phyloP scores from a whole-genome alignment of 2,888 invertebrate species.

The Pheosia tremula region DNA sequence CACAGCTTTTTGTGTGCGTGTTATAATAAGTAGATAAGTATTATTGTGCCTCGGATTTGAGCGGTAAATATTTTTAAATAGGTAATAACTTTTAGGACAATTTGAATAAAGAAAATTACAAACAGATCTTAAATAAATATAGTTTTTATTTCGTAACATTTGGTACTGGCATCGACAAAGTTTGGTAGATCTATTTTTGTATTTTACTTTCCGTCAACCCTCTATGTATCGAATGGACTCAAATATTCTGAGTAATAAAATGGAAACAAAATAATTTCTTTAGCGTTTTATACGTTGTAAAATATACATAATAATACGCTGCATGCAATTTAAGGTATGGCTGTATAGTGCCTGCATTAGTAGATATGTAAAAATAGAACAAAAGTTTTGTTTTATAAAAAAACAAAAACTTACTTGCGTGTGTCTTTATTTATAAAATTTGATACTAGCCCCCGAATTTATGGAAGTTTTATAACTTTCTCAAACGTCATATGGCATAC shows the following conservation, averaged over 20 bases:
- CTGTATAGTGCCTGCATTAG: slow-evolving; percentile 14
- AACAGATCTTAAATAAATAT: not conserved
- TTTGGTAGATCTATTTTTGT: not conserved
- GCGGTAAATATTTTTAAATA: too few relatives aligned
- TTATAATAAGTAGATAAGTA: too few relatives aligned
- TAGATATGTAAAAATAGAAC: slow-evolving; percentile 4
- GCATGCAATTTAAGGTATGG: slow-evolving; percentile 15
- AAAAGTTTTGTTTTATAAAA: not conserved
- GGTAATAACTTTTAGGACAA: not conserved
- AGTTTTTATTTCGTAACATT: not conserved
- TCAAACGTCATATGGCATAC: too few relatives aligned
- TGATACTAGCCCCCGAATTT: too few relatives aligned
- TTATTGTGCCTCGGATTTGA: too few relatives aligned
- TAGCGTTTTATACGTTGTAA: slow-evolving; percentile 12
- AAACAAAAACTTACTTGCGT: too few relatives aligned
- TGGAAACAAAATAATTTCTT: slow-evolving; percentile 19
- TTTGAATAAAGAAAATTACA: slow-evolving; percentile 4
- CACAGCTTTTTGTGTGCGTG: too few relatives aligned
- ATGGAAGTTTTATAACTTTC: too few relatives aligned
- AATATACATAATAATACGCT: slow-evolving; percentile 13
- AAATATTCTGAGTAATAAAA: slow-evolving; percentile 8
- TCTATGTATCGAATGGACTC: not conserved
- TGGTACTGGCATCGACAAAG: not conserved
- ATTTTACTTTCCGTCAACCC: not conserved
- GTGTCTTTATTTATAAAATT: too few relatives aligned